Evolutionary conservation across 2,797 vertebrate genomes (phyloP), one percentile per base, ranked within the genome.

Genomic region (Sebastes oblongus): DNA sequence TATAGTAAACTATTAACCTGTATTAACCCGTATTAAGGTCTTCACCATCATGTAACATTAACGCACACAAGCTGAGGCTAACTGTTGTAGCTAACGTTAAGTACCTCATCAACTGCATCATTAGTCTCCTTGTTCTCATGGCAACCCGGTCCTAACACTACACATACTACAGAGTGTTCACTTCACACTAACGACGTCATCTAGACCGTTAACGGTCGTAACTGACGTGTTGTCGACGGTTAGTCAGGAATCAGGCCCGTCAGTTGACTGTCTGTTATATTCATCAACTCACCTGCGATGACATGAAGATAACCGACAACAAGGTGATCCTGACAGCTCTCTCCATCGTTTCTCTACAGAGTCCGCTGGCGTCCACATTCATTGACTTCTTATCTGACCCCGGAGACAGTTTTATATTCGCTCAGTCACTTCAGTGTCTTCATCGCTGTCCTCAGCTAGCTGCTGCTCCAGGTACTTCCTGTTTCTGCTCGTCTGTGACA

Each of bases 271-370:
- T 71, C 14, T 36, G 32, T 72, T 65, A 4, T 13, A 52, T 2
- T 6, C 10, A 14, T 22, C 8, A 61, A 89, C 93, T 89, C 69
- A 95, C 95, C 93, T 83, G 68, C 27, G 84, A 87, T 11, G 77
- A 12, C 34, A 36, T 66, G 6, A 85, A 71, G 58, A 91, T 4
- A 3, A 88, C 27, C 27, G 67, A 81, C 18, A 95, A 42, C 12
- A 91, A 6, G 1, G 86, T 58, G 50, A 89, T 32, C 62, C 36
- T 75, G 66, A 87, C 10, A 14, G 67, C 67, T 25, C 52, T 59
- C 1, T 81, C 86, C 95, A 94, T 70, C 50, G 74, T 9, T 20
- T 74, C 50, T 50, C 61, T 1, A 8, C 52, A 10, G 6, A 24
- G 55, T 59, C 14, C 20, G 13, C 14, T 4, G 20, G 60, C 10